Evolutionary conservation across 2,888 invertebrate species (phyloP).

Genomic region (Microplitis deprimator): DNA sequence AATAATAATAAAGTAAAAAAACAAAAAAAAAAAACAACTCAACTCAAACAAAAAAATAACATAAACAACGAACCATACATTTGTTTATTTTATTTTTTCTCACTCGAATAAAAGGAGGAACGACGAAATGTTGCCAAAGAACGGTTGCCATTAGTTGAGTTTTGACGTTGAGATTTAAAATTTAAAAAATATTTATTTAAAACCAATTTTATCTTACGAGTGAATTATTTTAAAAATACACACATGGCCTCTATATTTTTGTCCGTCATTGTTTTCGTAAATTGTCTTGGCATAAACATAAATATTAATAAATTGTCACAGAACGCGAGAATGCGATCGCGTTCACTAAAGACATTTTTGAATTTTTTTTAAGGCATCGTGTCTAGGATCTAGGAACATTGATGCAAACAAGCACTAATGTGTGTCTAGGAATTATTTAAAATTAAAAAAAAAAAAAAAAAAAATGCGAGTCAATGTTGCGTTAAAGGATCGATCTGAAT

Average conservation of each 20-base stretch:
- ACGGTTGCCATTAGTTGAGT: constrained; percentile 30
- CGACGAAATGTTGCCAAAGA: constrained; percentile 36
- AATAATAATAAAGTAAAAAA: neutral
- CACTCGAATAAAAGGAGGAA: neutral
- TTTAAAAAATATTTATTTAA: neutral
- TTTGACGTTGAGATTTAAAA: constrained; percentile 4
- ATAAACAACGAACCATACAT: neutral
- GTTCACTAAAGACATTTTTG: constrained; percentile 1
- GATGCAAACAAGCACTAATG: constrained; percentile 40
- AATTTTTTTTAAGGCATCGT: constrained; percentile 1
- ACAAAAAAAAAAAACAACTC: neutral
- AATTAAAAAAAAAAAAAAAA: constrained; percentile 7
- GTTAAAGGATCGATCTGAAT: neutral
- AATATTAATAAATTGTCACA: constrained; percentile 12
- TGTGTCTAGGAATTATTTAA: neutral
- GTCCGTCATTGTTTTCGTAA: constrained; percentile 18
- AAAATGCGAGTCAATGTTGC: neutral
- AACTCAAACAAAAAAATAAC: neutral
- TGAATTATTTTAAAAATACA: neutral
- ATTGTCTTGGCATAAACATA: constrained; percentile 6
- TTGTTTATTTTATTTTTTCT: neutral
- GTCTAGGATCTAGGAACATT: constrained; percentile 33
- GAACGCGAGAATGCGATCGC: constrained; percentile 31
- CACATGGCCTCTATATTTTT: neutral
- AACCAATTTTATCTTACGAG: constrained; percentile 13